Percentiles rank a stretch among this genome's conserved stretches.
These are phyloP conservation scores for Bradysia coprophila DNA, from an alignment of 1,140 invertebrate species.

Conservation along the genomic window DNA sequence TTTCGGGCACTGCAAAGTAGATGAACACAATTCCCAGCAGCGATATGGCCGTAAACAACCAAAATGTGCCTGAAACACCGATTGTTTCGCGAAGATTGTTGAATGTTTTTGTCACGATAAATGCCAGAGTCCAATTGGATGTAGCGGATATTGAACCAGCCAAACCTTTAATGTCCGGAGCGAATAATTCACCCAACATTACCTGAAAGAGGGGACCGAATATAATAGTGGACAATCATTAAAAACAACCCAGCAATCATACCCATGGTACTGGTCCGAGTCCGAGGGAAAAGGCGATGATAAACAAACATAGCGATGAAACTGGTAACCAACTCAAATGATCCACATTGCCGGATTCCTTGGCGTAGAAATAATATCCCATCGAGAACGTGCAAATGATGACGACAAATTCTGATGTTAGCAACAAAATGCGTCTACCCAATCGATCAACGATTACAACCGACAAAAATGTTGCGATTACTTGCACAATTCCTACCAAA, in stretches of 20 bases:
- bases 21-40: constrained; percentile 51
- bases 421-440: constrained; percentile 49
- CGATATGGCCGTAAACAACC: constrained; percentile 58
- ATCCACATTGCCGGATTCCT: constrained; percentile 24
- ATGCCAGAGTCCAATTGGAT: constrained; percentile 63
- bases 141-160: constrained; percentile 50
- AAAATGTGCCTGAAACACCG: constrained; percentile 51
- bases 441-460: constrained; percentile 56
- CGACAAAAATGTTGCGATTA: constrained; percentile 45
- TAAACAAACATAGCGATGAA: constrained; percentile 49
- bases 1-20: constrained; percentile 65
- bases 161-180: constrained; percentile 55
- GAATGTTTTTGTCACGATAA: constrained; percentile 66
- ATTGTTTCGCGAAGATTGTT: constrained; percentile 32
- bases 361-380: constrained; percentile 44
- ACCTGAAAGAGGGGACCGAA: too few relatives aligned
- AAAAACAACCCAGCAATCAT: too few relatives aligned
- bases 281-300: constrained; percentile 54
- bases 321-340: constrained; percentile 51
- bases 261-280: constrained; percentile 64
- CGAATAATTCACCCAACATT: constrained; percentile 55
- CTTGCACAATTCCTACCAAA: constrained; percentile 54
- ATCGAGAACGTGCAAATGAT: constrained; percentile 35
- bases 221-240: too few relatives aligned
- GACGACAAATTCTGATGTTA: constrained; percentile 42